Evolutionary conservation across 2,797 vertebrate genomes (phyloP), one percentile per base, ranked within the genome.

Genomic region (Echeneis naucrates): DNA sequence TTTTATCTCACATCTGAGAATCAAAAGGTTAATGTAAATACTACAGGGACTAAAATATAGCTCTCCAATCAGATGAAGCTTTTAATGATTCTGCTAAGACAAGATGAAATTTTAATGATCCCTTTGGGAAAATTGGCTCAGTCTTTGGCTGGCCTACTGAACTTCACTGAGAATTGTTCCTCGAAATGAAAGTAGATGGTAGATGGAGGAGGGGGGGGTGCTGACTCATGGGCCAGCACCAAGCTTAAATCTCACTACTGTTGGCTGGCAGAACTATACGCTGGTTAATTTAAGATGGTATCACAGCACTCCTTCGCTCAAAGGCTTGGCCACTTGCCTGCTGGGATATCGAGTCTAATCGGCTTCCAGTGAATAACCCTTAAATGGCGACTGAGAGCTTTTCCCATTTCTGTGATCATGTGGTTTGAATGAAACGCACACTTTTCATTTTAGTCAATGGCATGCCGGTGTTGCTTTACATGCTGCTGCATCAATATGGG

Each of bases 291-390:
- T 64, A 47, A 52, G 53, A 75, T 74, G 62, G 55, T 58, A 55
- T 78, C 72, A 35, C 23, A 78, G 2, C 66, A 11, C 42, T 14
- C 38, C 13, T 12, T 42, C 5, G 52, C 17, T 68, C n/a, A 69
- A 38, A 42, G 71, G 53, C 21, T 82, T 77, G 51, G 69, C 59
- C 38, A 8, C 17, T 33, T 60, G 73, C 61, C 77, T 65, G 81
- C 82, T 84, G 78, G 81, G 88, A 81, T 52, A 64, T 67, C 1
- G 80, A 90, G 88, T 92, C 84, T 89, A 80, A 90, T 92, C 78
- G 30, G 81, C 82, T 84, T 89, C 84, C 71, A 68, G 67, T 63
- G 48, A 78, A 77, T 84, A 75, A 14, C 73, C 27, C 14, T 85
- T 73, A 82, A 88, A 62, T 83, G 84, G 56, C 44, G 60, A 85